phyloP scores from a whole-genome alignment of 2,797 vertebrate species.

The Setipinna tenuifilis region DNA sequence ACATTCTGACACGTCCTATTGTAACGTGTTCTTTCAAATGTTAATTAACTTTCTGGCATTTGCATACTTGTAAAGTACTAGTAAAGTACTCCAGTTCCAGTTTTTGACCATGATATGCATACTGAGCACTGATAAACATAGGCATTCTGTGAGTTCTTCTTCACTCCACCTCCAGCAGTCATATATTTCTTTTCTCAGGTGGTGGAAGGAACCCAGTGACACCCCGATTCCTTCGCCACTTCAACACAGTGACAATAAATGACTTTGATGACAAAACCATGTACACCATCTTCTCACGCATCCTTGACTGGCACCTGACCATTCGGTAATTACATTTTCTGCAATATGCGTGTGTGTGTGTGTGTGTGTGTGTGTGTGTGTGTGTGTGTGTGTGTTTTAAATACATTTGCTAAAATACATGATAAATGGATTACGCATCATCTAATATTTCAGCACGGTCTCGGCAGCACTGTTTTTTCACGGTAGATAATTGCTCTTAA shows the following conservation, averaged over 20 bases:
- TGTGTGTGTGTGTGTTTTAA: too few species aligned
- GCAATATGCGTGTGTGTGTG: not conserved
- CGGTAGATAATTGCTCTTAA: not conserved
- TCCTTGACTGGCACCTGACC: conserved; percentile 86
- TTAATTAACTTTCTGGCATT: too few species aligned
- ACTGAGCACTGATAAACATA: not conserved
- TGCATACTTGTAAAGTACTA: too few species aligned
- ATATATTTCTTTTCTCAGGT: conserved; percentile 66
- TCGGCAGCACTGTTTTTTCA: not conserved
- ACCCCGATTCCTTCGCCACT: conserved; percentile 85
- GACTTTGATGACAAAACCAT: conserved; percentile 90
- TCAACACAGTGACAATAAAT: conserved; percentile 88
- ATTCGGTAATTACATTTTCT: conserved; percentile 71
- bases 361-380: not conserved
- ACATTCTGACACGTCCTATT: too few species aligned
- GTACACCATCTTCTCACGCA: conserved; percentile 90
- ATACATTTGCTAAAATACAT: not conserved
- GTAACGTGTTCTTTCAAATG: too few species aligned
- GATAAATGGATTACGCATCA: not conserved
- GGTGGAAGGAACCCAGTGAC: conserved; percentile 89
- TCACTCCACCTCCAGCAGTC: not conserved
- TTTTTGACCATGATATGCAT: too few species aligned
- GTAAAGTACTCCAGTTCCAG: too few species aligned
- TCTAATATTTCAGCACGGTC: not conserved
- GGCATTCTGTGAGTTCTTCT: not conserved